Evolutionary conservation across 2,113 vertebrate species (phyloP), one percentile per base, ranked within the genome.

Genomic region (Tringa solitaria): DNA sequence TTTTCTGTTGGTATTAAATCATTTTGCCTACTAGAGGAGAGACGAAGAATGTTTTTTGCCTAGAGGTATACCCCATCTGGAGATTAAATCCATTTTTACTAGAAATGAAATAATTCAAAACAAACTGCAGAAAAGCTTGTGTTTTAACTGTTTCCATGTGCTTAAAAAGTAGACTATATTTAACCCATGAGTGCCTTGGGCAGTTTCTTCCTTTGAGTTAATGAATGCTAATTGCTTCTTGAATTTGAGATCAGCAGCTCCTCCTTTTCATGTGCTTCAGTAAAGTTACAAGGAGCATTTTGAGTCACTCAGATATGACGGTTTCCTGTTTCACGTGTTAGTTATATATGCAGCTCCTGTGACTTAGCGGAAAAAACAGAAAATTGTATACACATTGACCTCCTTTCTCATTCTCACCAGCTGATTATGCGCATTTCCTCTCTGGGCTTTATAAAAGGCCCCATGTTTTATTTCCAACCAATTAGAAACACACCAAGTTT

Each of bases 11-110:
- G 2, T 60, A 50, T 89, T 69, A 70, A 85, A 80, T 76, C 1
- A 64, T 72, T 93, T 94, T 92, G 43, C 48, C 39, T 82, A 6
- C 61, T 89, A 68, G 35, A 88, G n/a, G 30, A 87, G 30, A 87
- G 50, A 63, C 69, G 46, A 86, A 43, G 24, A 46, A 53, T 76
- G 21, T 32, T 93, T 94, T 94, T 86, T 91, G 73, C 86, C 53
- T 70, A 27, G 68, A 85, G 80, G 33, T 60, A 45, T 60, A 50
- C 26, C 65, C 72, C 65, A 74, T 90, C 77, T 96, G 80, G 91
- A 95, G 96, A 78, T 60, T 57, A 79, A 93, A 89, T 87, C 53
- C 28, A 65, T 75, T 96, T 95, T 95, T 93, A 69, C 67, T 73
- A 89, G 76, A 93, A 87, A 87, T 59, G 1, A 87, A 95, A 78